These are phyloP conservation scores for Fragum fragum DNA, from an alignment of 2,888 invertebrate species.

Conservation along the genomic window DNA sequence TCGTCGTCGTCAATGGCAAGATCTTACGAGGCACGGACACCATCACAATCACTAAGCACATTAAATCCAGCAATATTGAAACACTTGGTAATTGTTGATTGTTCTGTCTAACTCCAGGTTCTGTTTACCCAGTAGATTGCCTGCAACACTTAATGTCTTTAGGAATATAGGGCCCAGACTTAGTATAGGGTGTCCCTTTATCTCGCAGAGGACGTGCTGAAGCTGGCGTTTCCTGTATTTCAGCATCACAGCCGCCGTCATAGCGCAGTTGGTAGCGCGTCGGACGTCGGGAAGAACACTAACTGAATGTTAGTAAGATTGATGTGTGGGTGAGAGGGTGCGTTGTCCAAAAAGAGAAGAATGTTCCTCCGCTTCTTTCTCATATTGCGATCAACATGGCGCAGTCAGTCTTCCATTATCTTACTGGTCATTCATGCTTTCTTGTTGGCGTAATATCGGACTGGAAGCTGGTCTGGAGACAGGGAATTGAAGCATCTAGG, in stretches of 20 bases:
- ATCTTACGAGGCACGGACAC: conserved; percentile 8
- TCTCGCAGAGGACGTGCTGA: conserved; percentile 26
- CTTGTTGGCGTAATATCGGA: conserved; percentile 60
- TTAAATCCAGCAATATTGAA: conserved; percentile 33
- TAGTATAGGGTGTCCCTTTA: conserved; percentile 25
- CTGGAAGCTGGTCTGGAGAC: conserved; percentile 16
- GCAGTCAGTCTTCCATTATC: conserved; percentile 50
- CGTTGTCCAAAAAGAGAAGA: conserved; percentile 54
- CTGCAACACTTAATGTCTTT: conserved; percentile 33
- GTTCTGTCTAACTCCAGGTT: neutral
- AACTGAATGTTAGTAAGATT: conserved; percentile 51
- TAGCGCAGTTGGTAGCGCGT: conserved; percentile 42
- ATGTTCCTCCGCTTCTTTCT: conserved; percentile 34
- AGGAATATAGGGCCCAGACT: conserved; percentile 22
- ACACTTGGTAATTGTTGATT: conserved; percentile 18
- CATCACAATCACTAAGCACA: neutral
- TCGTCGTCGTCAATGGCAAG: conserved; percentile 21
- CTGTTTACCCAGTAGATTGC: conserved; percentile 46
- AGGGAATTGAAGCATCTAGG: conserved; percentile 54
- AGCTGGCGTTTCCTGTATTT: conserved; percentile 48
- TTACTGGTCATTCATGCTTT: conserved; percentile 59
- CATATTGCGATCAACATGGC: conserved; percentile 39
- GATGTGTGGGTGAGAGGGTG: conserved; percentile 45
- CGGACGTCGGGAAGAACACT: too few relatives aligned
- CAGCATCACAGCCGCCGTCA: conserved; percentile 50